Conservation (phyloP, 2,888 invertebrate genomes). For the Oscheius sp. region DNA sequence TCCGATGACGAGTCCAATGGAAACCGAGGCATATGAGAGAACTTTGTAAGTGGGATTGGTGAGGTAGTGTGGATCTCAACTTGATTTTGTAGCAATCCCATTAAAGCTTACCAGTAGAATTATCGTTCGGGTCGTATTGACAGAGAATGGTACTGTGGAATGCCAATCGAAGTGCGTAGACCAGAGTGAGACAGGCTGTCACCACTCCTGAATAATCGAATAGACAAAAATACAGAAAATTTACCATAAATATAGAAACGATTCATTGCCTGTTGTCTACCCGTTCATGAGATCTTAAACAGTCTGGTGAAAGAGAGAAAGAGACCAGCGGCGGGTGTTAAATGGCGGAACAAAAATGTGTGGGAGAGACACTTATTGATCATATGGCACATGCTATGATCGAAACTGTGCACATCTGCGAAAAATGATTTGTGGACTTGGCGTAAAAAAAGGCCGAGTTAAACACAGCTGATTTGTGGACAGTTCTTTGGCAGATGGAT, state of each 20-base stretch:
- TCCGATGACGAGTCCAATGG: slow-evolving; percentile 47
- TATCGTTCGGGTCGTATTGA: slow-evolving; percentile 46
- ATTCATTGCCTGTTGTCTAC: not conserved
- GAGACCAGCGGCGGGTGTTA: not conserved
- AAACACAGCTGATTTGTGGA: too few relatives aligned
- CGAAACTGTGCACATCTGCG: too few relatives aligned
- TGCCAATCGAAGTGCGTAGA: slow-evolving; percentile 52
- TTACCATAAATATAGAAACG: slow-evolving; percentile 5
- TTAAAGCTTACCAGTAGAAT: not conserved
- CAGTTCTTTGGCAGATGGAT: too few relatives aligned
- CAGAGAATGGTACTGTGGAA: slow-evolving; percentile 55
- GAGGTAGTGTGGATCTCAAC: slow-evolving; percentile 43
- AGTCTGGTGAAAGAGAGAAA: not conserved
- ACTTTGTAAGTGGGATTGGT: slow-evolving; percentile 41
- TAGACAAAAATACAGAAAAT: not conserved
- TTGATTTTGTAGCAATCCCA: not conserved
- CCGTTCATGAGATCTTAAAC: slow-evolving; percentile 10
- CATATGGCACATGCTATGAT: not conserved
- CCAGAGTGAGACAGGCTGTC: slow-evolving; percentile 45
- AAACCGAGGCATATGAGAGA: slow-evolving; percentile 49
- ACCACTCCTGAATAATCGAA: slow-evolving; percentile 42
- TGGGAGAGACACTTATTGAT: slow-evolving; percentile 8
- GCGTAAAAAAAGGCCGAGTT: too few relatives aligned
- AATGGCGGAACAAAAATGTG: not conserved
- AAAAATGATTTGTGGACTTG: too few relatives aligned